Evolutionary conservation across 2,113 vertebrate genomes (phyloP), one percentile per base, ranked within the genome.

Genomic region (Oryzias melastigma): DNA sequence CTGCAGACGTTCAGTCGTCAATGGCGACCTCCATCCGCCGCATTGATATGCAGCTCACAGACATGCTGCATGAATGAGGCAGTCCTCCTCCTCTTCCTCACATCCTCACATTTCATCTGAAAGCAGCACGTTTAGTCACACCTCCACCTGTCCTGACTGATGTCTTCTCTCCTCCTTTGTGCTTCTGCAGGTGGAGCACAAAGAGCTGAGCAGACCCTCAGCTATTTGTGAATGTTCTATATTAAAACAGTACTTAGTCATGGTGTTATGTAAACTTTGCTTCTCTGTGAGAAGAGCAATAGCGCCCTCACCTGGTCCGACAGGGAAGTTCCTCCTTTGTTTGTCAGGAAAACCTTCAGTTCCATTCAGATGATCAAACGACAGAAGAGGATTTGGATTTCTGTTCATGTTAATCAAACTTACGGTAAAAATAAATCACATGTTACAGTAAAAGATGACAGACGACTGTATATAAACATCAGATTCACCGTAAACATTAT

Each of bases 21-120:
- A 71, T 71, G 72, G 61, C 29, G 51, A 78, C 57, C 53, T 53
- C 46, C 29, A 48, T 80, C 58, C 66, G 54, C 60, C 50, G 44
- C 40, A 73, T 90, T 90, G 60, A 72, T 75, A 90, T 90, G 77
- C 87, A 73, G 61, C 52, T 65, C 87, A 63, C 61, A 57, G 8
- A 61, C 48, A 19, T 47, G 61, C 45, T 71, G 70, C 56, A 59
- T 77, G 65, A 52, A n/a, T 1, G 20, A 55, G 52, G 6, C 48
- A 44, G 16, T 63, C 52, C 48, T n/a, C 45, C 47, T 52, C 18
- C 71, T 20, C 56, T 46, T 40, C 41, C 24, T 40, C 14, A 5
- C 22, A 12, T 29, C 17, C 4, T 50, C 12, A n/a, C n/a, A n/a
- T n/a, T 43, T 25, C 35, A 35, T 35, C 35, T 35, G 35, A 35